A percentile compares a stretch with the other conserved stretches of the same genome.
phyloP scores from a whole-genome alignment of 2,113 vertebrate species.

The Phylloscopus trochiloides region DNA sequence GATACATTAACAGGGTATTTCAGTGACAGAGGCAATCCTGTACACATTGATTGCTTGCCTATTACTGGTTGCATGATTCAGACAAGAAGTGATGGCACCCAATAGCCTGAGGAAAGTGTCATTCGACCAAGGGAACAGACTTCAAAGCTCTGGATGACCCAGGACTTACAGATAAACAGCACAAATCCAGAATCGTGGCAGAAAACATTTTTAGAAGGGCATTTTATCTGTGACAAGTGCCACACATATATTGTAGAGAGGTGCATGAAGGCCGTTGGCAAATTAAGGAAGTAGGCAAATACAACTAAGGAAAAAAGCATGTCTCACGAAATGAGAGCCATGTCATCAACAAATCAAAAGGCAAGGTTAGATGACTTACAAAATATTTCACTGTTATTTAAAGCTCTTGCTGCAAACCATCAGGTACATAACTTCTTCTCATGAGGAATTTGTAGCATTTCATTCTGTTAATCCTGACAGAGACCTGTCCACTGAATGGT shows the following conservation, averaged over 20 bases:
- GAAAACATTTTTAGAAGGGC: neutral
- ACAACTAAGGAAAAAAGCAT: neutral
- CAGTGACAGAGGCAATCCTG: neutral
- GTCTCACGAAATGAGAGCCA: neutral
- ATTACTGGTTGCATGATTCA: neutral
- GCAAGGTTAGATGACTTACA: neutral
- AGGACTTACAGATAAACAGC: neutral
- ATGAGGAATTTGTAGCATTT: neutral
- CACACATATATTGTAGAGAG: neutral
- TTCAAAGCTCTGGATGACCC: neutral
- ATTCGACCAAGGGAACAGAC: neutral
- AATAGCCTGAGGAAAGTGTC: neutral
- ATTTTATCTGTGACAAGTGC: neutral
- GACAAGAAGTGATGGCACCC: neutral
- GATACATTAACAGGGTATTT: neutral
- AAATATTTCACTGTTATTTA: neutral
- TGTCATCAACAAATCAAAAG: neutral
- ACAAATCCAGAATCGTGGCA: neutral
- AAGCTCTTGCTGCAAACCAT: neutral
- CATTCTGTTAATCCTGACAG: neutral
- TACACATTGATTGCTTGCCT: neutral
- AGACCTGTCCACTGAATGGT: neutral
- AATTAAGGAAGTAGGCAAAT: neutral
- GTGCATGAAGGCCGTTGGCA: accelerated
- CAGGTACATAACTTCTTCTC: neutral